These are phyloP conservation scores for Ganaspis sp. DNA, from an alignment of 1,140 invertebrate species.

Conservation along the genomic window DNA sequence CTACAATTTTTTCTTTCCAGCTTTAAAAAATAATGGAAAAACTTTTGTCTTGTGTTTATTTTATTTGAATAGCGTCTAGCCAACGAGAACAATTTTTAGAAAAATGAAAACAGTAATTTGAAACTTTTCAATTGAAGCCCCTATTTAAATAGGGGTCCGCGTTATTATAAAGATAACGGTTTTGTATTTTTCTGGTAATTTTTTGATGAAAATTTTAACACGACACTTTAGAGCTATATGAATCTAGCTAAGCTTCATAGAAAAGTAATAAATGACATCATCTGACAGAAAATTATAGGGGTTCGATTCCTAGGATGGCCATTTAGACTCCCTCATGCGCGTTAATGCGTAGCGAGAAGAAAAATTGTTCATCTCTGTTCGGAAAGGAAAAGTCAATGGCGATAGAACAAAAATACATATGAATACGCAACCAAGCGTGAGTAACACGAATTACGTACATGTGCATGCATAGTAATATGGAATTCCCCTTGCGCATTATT, in stretches of 20 bases:
- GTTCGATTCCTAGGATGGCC: constrained; percentile 3
- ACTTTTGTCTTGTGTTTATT: no score
- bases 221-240: background rate
- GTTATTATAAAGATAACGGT: no score
- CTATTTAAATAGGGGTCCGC: no score
- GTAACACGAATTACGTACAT: constrained; percentile 19
- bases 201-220: no score
- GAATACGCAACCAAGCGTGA: background rate
- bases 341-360: constrained; percentile 10
- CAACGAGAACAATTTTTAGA: no score
- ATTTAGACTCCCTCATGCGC: constrained; percentile 13
- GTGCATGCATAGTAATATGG: constrained; percentile 11
- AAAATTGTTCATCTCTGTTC: constrained; percentile 15
- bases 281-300: constrained; percentile 20
- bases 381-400: constrained; percentile 16
- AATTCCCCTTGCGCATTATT: constrained; percentile 17
- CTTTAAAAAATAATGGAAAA: no score
- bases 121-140: no score
- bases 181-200: no score
- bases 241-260: background rate
- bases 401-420: constrained; percentile 2
- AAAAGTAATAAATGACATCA: background rate
- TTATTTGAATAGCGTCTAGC: no score
- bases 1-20: no score
- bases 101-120: no score